Conservation (phyloP, 2,113 vertebrate genomes). For the Meleagris gallopavo region DNA sequence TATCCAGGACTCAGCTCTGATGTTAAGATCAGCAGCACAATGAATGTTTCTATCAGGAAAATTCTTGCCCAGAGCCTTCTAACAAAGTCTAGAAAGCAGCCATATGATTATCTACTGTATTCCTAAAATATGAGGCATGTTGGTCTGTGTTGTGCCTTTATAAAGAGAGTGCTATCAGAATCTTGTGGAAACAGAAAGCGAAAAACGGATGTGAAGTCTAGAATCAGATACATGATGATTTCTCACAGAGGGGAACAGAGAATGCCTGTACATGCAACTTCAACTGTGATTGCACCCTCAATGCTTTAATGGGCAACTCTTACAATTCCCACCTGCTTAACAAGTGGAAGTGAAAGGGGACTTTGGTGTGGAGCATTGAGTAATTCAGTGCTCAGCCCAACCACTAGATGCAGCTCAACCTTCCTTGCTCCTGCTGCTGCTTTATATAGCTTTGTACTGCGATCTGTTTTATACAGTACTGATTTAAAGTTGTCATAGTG, state of each 20-base stretch:
- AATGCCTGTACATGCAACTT: not conserved
- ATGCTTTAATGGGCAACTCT: not conserved
- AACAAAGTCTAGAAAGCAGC: not conserved
- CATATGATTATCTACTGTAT: not conserved
- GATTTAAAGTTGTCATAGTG: slow-evolving; percentile 61
- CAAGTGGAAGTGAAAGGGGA: not conserved
- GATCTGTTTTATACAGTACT: slow-evolving; percentile 47
- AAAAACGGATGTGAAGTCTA: not conserved
- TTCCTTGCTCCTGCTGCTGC: slow-evolving; percentile 34
- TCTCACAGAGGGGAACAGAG: not conserved
- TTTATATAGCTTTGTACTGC: slow-evolving; percentile 51
- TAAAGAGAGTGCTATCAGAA: not conserved
- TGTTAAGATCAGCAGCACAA: not conserved
- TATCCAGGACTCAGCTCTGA: not conserved
- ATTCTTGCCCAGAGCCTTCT: not conserved
- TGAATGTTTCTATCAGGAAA: not conserved
- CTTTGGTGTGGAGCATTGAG: not conserved
- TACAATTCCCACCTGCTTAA: not conserved
- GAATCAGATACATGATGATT: not conserved
- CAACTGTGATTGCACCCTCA: not conserved
- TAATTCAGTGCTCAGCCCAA: slow-evolving; percentile 38
- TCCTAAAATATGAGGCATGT: not conserved
- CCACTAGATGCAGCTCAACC: slow-evolving; percentile 6
- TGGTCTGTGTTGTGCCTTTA: not conserved
- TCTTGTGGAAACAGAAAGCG: not conserved